Evolutionary conservation across 2,797 vertebrate genomes (phyloP).

Genomic region (Sebastes ruberrimus): DNA sequence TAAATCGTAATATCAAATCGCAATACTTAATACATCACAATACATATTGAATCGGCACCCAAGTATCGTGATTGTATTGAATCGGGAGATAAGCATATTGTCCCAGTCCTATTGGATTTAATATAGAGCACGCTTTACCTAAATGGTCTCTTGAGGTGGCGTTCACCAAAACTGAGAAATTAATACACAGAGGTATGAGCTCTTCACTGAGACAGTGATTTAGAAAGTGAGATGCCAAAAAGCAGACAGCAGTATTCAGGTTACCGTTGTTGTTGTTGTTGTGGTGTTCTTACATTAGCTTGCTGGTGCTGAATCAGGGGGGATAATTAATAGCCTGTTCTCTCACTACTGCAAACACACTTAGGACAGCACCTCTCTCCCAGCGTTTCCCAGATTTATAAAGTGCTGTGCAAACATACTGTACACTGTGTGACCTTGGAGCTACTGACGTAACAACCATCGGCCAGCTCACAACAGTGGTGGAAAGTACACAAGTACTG

Average conservation of each 20-base stretch:
- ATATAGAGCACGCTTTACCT: background rate
- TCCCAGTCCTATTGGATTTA: background rate
- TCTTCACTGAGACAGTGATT: background rate
- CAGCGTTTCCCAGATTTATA: conserved; percentile 41
- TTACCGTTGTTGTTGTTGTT: conserved; percentile 8
- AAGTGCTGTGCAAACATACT: conserved; percentile 50
- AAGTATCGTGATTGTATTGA: too few species aligned
- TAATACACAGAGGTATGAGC: background rate
- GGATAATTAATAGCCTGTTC: conserved; percentile 52
- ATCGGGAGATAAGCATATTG: too few species aligned
- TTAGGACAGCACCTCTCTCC: background rate
- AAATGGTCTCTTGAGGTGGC: background rate
- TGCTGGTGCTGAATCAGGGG: conserved; percentile 42
- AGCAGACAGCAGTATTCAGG: background rate
- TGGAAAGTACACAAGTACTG: background rate
- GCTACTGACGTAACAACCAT: background rate
- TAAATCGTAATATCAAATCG: too few species aligned
- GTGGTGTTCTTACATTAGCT: conserved; percentile 19
- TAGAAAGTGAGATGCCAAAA: background rate
- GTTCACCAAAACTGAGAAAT: background rate
- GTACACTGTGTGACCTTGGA: conserved; percentile 41
- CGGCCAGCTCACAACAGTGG: background rate
- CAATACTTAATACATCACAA: too few species aligned
- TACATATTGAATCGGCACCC: too few species aligned
- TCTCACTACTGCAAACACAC: conserved; percentile 14